These are phyloP conservation scores for Anoplolepis gracilipes DNA, from an alignment of 1,140 invertebrate genomes.

Conservation along the genomic window DNA sequence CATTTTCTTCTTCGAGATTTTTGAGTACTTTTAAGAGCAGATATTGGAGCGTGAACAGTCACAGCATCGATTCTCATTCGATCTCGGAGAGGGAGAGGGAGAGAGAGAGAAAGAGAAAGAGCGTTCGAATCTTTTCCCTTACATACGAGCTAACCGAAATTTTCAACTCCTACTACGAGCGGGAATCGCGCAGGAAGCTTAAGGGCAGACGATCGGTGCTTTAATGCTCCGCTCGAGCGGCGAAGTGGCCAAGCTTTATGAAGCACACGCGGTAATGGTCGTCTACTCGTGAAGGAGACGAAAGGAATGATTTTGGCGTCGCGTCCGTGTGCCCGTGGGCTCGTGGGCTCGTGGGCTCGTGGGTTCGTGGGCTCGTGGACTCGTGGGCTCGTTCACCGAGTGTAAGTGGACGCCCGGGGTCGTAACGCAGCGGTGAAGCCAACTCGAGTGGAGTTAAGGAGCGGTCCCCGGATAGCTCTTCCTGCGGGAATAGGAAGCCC, in stretches of 20 bases:
- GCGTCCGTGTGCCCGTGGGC: slow-evolving; percentile 49
- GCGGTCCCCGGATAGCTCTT: slow-evolving; percentile 69
- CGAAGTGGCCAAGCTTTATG: slow-evolving; percentile 76
- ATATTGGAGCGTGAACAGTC: slow-evolving; percentile 11
- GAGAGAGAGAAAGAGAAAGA: background rate
- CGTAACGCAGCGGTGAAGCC: slow-evolving; percentile 71
- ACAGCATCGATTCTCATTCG: slow-evolving; percentile 17
- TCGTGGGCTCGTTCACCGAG: slow-evolving; percentile 50
- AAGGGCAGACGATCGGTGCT: slow-evolving; percentile 61
- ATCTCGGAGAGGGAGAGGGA: too few relatives aligned
- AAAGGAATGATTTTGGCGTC: slow-evolving; percentile 55
- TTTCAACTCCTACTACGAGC: slow-evolving; percentile 26
- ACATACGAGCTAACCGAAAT: slow-evolving; percentile 26
- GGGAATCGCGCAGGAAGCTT: slow-evolving; percentile 25
- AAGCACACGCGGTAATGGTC: slow-evolving; percentile 73
- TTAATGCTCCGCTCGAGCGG: slow-evolving; percentile 65
- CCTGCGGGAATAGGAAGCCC: slow-evolving; percentile 80
- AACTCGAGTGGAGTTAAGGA: slow-evolving; percentile 78
- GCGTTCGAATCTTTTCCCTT: background rate
- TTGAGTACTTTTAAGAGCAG: background rate
- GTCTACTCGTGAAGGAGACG: slow-evolving; percentile 30
- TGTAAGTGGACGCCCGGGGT: slow-evolving; percentile 60
- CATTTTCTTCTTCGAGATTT: background rate
- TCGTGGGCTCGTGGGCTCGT: too few relatives aligned
- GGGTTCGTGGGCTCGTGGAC: too few relatives aligned